Conservation (phyloP, 2,888 invertebrate species). For the Rapana venosa region DNA sequence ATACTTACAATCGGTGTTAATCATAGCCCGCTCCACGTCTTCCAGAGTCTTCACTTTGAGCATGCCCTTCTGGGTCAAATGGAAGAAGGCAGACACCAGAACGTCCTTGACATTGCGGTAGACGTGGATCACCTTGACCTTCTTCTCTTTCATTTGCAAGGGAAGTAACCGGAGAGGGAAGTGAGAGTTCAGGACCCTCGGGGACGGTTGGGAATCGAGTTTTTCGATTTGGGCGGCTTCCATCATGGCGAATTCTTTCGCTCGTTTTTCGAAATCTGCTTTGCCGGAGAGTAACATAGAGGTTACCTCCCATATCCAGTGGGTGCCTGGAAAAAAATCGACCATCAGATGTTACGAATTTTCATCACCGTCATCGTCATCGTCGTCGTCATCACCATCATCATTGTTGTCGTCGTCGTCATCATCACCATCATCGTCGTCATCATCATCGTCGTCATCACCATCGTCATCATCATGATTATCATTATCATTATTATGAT, state of each 20-base stretch:
- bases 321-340: constrained; percentile 49
- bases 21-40: no score
- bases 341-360: no score
- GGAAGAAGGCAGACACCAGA: constrained; percentile 51
- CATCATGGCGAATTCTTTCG: constrained; percentile 44
- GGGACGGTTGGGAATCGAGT: constrained; percentile 39
- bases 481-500: no score
- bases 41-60: no score
- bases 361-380: no score
- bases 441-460: no score
- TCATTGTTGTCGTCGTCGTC: no score
- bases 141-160: constrained; percentile 42
- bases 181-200: constrained; percentile 52
- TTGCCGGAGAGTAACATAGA: constrained; percentile 48
- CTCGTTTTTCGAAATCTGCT: constrained; percentile 35
- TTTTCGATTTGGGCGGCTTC: constrained; percentile 42
- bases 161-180: constrained; percentile 46
- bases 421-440: no score
- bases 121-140: constrained; percentile 49
- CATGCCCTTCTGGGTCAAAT: background rate
- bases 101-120: constrained; percentile 54
- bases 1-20: no score
- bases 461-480: no score
- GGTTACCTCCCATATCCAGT: constrained; percentile 55
- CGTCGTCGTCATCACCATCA: no score